Percentiles rank a stretch among this genome's conserved stretches.
These are phyloP conservation scores for Eufriesea mexicana DNA, from an alignment of 1,140 invertebrate genomes.

Conservation along the genomic window DNA sequence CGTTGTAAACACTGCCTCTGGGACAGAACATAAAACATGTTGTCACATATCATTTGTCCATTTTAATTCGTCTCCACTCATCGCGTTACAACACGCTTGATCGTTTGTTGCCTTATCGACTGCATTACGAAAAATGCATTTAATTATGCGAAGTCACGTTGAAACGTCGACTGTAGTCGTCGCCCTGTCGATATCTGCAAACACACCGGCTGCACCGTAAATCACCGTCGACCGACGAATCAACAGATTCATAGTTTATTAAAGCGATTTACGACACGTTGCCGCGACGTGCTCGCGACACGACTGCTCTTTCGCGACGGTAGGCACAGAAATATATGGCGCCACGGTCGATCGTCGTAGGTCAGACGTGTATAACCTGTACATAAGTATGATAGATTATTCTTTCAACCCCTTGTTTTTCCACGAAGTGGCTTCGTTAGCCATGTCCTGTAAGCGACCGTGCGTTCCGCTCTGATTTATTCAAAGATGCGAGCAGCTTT, in stretches of 20 bases:
- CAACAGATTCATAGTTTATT: slow-evolving; percentile 40
- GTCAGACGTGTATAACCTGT: slow-evolving; percentile 27
- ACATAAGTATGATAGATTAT: slow-evolving; percentile 69
- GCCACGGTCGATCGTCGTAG: slow-evolving; percentile 35
- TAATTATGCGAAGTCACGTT: slow-evolving; percentile 38
- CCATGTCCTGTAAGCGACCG: slow-evolving; percentile 37
- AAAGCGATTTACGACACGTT: slow-evolving; percentile 45
- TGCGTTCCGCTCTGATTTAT: slow-evolving; percentile 51
- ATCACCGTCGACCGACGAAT: slow-evolving; percentile 12
- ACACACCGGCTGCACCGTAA: slow-evolving; percentile 5
- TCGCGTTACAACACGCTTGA: neutral
- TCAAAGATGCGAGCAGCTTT: slow-evolving; percentile 33
- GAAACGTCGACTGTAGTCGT: neutral
- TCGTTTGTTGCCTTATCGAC: neutral
- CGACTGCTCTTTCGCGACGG: neutral
- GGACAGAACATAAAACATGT: no score
- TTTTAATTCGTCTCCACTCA: neutral
- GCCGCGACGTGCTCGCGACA: neutral
- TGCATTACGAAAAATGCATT: slow-evolving; percentile 21
- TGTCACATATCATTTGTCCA: neutral
- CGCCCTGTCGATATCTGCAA: slow-evolving; percentile 3
- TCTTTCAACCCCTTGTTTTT: slow-evolving; percentile 66
- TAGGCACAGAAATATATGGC: neutral
- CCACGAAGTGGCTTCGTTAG: slow-evolving; percentile 57
- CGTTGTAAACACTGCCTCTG: no score